Base-by-base conservation (phyloP, 2,888 invertebrate genomes). In the Noctua janthina region DNA sequence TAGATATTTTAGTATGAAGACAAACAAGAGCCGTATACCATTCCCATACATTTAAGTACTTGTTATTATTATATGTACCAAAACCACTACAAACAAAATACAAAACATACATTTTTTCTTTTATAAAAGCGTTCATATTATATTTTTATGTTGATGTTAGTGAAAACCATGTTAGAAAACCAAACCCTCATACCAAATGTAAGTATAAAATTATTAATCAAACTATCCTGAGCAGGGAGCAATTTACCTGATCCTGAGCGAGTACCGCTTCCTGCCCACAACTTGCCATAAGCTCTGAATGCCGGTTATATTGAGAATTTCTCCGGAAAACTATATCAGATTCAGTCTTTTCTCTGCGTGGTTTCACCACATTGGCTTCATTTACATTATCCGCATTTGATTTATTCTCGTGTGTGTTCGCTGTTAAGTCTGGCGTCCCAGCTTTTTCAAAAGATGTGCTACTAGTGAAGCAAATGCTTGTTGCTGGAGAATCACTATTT, bases 271-370 rank as follows among this genome's bases (percentile, higher is more conserved):
- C 97, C 97, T 97, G 97, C 96, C 97, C 97, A 94, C 89, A 85
- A 90, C 94, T 94, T 90, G 96, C 91, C 91, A 95, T 90, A 85
- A 96, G 93, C 89, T 96, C 96, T 88, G 95, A 92, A 92, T 96
- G 95, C 89, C 96, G 95, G 89, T 94, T 96, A 92, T 95, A 95
- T 90, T 96, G 95, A 66, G 96, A 96, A 93, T 95, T 96, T 92
- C 96, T 98, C 91, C 98, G 97, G 93, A 98, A 97, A 91, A 98
- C 98, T 93, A 99, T 98, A 95, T 98, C 98, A 83, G 98, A 98
- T 96, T 99, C 99, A 93, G 99, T 99, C 97, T 98, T 98, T 97
- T 99, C 99, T 91, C 99, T 97, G 92, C 99, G 97, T 74, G 98
- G 98, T 92, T 97, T 97, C 89, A 98, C 93, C 87, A 97, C 82